A percentile compares a stretch with the other conserved stretches of the same genome.
Evolutionary conservation across 1,140 invertebrate species (phyloP).

Genomic region (Oreohelix idahoensis): DNA sequence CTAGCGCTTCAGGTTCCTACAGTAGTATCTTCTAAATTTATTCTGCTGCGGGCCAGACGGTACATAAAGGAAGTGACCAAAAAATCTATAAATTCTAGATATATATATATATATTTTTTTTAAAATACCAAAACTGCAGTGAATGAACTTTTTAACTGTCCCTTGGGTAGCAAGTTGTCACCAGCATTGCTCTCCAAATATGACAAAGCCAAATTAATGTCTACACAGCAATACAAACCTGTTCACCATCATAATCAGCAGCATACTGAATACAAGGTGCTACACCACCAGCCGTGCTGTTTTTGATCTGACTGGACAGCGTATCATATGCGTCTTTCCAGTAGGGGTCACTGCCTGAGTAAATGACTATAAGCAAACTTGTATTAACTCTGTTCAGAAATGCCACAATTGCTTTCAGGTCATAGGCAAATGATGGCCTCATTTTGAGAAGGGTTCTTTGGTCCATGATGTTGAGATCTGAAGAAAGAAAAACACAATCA

Average conservation of each 20-base stretch:
- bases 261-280: slow-evolving; percentile 9
- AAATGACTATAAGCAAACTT: slow-evolving; percentile 36
- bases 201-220: no score
- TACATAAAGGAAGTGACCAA: no score
- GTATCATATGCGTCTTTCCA: slow-evolving; percentile 15
- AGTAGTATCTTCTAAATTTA: no score
- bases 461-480: slow-evolving; percentile 3
- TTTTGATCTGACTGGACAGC: not conserved
- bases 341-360: not conserved
- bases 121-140: no score
- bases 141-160: no score
- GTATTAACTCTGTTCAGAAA: slow-evolving; percentile 51
- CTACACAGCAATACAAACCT: not conserved
- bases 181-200: no score
- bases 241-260: not conserved
- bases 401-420: slow-evolving; percentile 11
- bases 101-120: no score
- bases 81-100: no score
- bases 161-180: no score
- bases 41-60: no score
- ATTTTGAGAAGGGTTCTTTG: slow-evolving; percentile 21
- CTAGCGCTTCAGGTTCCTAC: no score
- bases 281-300: not conserved
- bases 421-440: slow-evolving; percentile 17
- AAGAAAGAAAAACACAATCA: not conserved